Conservation (phyloP, 30 jellyfish, hydroid and myxozoan species). For the Hydractinia symbiolongicarpus region DNA sequence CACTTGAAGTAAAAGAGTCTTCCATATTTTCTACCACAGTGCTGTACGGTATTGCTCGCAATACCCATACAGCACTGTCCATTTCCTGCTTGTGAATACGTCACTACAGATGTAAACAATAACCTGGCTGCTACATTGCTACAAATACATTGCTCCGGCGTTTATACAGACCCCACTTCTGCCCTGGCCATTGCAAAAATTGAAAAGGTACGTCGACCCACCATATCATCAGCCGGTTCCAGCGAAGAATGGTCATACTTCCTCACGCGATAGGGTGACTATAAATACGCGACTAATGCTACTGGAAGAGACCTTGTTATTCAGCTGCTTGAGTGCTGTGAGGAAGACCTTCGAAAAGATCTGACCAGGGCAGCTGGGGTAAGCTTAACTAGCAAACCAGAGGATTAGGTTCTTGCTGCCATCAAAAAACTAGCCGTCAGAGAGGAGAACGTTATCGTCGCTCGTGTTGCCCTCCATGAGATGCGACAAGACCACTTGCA, state of each 20-base stretch:
- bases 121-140: constrained; percentile 3
- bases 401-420: too few species aligned
- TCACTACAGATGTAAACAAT: not conserved
- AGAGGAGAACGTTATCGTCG: too few species aligned
- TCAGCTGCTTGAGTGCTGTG: constrained; percentile 12
- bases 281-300: constrained; percentile 3
- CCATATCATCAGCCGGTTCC: constrained; percentile 1
- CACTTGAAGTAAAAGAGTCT: too few species aligned
- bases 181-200: constrained; percentile 3
- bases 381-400: not conserved
- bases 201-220: constrained; percentile 8
- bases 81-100: constrained; percentile 5
- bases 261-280: constrained; percentile 10
- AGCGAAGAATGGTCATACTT: constrained; percentile 17
- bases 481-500: too few species aligned
- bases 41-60: too few species aligned
- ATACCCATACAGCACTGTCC: constrained; percentile 10
- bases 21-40: too few species aligned
- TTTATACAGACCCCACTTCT: constrained; percentile 7
- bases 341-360: constrained; percentile 16
- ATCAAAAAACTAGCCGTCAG: too few species aligned
- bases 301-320: constrained; percentile 9
- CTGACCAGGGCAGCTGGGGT: constrained; percentile 2
- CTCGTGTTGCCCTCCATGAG: too few species aligned
- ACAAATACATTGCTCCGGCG: constrained; percentile 8